These are phyloP conservation scores for Junonia oenone DNA, from an alignment of 2,888 invertebrate species.

Conservation along the genomic window DNA sequence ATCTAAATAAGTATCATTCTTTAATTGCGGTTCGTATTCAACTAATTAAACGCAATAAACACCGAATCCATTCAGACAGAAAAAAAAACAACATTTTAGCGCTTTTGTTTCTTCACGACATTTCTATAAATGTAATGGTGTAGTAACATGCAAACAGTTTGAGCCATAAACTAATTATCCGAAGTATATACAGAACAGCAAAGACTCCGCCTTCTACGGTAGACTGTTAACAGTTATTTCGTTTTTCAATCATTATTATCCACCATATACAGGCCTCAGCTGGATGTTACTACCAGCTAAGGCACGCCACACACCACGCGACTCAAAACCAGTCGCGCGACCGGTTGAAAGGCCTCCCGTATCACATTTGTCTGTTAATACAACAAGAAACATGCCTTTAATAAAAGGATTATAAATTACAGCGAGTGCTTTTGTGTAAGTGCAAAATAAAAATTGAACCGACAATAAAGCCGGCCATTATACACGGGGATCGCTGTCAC, in stretches of 20 bases:
- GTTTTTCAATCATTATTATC: constrained; percentile 21
- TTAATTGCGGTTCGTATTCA: not conserved
- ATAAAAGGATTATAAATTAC: constrained; percentile 14
- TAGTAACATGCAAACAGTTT: not conserved
- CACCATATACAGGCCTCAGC: constrained; percentile 19
- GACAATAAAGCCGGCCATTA: not conserved
- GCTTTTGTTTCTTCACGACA: not conserved
- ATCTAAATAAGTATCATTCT: not conserved
- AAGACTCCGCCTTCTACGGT: constrained; percentile 16
- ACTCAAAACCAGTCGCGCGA: not conserved
- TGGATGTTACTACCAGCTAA: constrained; percentile 14
- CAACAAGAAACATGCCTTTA: not conserved
- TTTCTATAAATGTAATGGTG: not conserved
- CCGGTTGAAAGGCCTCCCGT: not conserved
- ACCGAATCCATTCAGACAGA: not conserved
- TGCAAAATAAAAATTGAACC: not conserved
- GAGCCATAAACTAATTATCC: constrained; percentile 3
- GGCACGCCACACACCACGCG: constrained; percentile 17
- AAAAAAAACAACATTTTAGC: not conserved
- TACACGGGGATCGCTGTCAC: constrained; percentile 36
- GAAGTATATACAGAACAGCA: constrained; percentile 1
- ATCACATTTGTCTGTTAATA: not conserved
- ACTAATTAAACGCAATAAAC: not conserved
- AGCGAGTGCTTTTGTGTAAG: constrained; percentile 9
- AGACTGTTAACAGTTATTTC: constrained; percentile 8